These are phyloP conservation scores for Peucedramus taeniatus DNA, from an alignment of 2,113 vertebrate genomes.

Conservation along the genomic window DNA sequence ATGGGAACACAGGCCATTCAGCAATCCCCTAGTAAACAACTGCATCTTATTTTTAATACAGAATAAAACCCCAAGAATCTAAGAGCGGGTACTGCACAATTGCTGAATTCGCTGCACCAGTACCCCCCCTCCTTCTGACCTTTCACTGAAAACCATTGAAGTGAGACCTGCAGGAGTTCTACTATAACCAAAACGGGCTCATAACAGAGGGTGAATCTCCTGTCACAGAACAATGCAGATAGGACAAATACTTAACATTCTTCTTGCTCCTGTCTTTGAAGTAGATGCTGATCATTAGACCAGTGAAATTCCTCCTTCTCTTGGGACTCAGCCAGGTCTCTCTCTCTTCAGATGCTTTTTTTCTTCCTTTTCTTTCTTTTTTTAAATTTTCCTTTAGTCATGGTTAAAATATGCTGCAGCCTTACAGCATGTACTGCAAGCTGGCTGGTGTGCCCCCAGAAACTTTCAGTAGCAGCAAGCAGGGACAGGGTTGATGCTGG, in stretches of 20 bases:
- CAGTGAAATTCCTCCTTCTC: conserved; percentile 6
- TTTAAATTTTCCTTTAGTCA: neutral
- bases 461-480: neutral
- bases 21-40: neutral
- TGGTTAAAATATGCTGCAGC: neutral
- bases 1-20: conserved; percentile 12
- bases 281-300: neutral
- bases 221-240: neutral
- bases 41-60: conserved; percentile 20
- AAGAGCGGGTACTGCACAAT: neutral
- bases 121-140: neutral
- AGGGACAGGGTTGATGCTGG: neutral
- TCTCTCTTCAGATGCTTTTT: neutral
- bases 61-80: conserved; percentile 7
- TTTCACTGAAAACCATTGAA: conserved; percentile 6
- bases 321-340: neutral
- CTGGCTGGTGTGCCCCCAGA: neutral
- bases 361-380: neutral
- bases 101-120: neutral
- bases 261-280: neutral
- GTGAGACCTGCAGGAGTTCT: neutral
- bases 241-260: neutral
- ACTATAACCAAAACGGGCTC: neutral
- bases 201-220: neutral
- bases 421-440: neutral